Evolutionary conservation across 2,888 invertebrate species (phyloP).

Genomic region (Ceratothoa steindachneri): DNA sequence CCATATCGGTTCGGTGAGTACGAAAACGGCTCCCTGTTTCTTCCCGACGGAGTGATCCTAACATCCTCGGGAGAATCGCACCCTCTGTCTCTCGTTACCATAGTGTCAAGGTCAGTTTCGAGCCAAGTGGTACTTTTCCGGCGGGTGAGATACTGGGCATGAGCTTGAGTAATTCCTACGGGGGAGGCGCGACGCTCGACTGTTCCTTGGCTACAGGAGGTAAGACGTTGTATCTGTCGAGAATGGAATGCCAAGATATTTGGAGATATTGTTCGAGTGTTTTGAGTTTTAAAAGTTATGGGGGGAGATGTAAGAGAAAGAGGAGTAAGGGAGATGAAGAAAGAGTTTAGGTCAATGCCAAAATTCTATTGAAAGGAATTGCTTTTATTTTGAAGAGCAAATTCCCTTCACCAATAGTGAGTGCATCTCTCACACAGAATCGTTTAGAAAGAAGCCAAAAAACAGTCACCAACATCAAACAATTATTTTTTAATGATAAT

Average conservation of each 20-base stretch:
- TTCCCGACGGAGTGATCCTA: not conserved
- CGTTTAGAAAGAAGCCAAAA: too few relatives aligned
- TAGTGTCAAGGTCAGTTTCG: constrained; percentile 84
- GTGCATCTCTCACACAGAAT: too few relatives aligned
- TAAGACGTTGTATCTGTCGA: constrained; percentile 40
- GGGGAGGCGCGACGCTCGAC: constrained; percentile 26
- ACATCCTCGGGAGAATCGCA: constrained; percentile 52
- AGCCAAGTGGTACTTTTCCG: constrained; percentile 71
- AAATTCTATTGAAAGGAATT: too few relatives aligned
- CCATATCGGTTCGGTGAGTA: constrained; percentile 48
- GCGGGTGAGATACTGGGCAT: constrained; percentile 48
- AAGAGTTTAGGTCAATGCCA: too few relatives aligned
- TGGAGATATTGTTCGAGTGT: too few relatives aligned
- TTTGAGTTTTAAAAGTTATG: too few relatives aligned
- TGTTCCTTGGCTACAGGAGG: constrained; percentile 31
- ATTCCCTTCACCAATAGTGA: too few relatives aligned
- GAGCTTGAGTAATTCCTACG: constrained; percentile 29
- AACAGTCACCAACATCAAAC: too few relatives aligned
- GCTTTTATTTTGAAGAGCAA: too few relatives aligned
- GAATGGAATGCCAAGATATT: too few relatives aligned
- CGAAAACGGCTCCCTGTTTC: constrained; percentile 47
- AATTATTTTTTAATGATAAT: too few relatives aligned
- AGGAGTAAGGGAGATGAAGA: too few relatives aligned
- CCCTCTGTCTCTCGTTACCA: constrained; percentile 69
- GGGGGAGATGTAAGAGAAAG: not conserved